Percentiles rank a stretch among this genome's conserved stretches.
phyloP scores from a whole-genome alignment of 2,888 invertebrate species.

The Cantharis nigra region DNA sequence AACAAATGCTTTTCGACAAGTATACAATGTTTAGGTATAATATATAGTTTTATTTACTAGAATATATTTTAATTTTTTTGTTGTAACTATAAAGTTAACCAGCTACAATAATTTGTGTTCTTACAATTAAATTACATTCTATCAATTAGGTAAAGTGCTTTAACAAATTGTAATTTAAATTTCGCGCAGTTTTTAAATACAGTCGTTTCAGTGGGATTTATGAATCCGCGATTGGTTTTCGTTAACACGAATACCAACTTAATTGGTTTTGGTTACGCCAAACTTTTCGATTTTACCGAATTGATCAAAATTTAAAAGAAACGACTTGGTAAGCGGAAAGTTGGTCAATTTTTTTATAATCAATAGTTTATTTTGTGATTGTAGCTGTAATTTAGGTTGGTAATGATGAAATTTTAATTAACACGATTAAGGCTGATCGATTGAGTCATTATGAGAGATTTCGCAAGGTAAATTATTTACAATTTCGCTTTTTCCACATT shows the following conservation, averaged over 20 bases:
- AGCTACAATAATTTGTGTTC: neutral
- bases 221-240: too few relatives aligned
- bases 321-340: neutral
- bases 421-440: neutral
- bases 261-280: neutral
- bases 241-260: too few relatives aligned
- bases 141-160: conserved; percentile 1
- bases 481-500: neutral
- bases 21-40: conserved; percentile 1
- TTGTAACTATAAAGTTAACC: neutral
- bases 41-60: neutral
- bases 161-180: neutral
- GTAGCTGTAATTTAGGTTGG: neutral
- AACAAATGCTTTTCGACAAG: conserved; percentile 12
- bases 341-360: neutral
- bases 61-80: neutral
- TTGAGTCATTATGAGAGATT: neutral
- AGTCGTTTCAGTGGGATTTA: neutral
- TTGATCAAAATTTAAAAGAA: neutral
- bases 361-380: neutral
- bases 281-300: neutral
- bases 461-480: neutral
- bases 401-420: neutral
- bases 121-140: neutral
- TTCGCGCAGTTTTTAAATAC: neutral